phyloP scores from a whole-genome alignment of 2,888 invertebrate species.

The Pycnomerus fuliginosus region DNA sequence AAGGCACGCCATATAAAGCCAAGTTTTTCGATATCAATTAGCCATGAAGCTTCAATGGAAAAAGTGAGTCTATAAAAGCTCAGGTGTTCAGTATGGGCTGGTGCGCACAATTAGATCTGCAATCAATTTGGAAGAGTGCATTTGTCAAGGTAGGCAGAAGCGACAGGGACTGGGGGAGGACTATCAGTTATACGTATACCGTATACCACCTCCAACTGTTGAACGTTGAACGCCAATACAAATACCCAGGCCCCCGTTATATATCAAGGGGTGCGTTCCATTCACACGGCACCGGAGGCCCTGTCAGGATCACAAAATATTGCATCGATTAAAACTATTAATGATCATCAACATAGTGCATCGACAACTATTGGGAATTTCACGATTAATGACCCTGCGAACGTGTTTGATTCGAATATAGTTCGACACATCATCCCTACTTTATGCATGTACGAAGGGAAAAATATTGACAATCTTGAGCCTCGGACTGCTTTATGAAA shows the following conservation, averaged over 20 bases:
- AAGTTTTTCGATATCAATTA: background rate
- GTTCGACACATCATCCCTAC: no score
- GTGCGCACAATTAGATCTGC: constrained; percentile 39
- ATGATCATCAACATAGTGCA: constrained; percentile 40
- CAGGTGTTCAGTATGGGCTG: constrained; percentile 9
- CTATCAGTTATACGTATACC: constrained; percentile 37
- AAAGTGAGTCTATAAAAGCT: background rate
- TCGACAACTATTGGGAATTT: constrained; percentile 38
- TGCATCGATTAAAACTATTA: constrained; percentile 46
- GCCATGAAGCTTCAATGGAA: background rate
- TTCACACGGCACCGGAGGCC: constrained; percentile 23
- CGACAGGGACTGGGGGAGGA: no score
- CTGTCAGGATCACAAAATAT: constrained; percentile 40
- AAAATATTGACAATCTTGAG: no score
- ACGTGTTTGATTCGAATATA: no score
- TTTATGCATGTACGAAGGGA: no score
- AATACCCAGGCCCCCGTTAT: constrained; percentile 33
- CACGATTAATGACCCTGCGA: constrained; percentile 32
- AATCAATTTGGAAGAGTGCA: constrained; percentile 42
- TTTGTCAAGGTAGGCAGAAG: constrained; percentile 37
- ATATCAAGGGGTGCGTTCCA: constrained; percentile 37
- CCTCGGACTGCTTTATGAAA: no score
- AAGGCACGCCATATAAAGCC: constrained; percentile 22
- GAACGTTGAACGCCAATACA: constrained; percentile 42
- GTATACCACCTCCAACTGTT: constrained; percentile 41